Base-by-base conservation (phyloP, 1,140 invertebrate genomes). In the Drosophila serrata region DNA sequence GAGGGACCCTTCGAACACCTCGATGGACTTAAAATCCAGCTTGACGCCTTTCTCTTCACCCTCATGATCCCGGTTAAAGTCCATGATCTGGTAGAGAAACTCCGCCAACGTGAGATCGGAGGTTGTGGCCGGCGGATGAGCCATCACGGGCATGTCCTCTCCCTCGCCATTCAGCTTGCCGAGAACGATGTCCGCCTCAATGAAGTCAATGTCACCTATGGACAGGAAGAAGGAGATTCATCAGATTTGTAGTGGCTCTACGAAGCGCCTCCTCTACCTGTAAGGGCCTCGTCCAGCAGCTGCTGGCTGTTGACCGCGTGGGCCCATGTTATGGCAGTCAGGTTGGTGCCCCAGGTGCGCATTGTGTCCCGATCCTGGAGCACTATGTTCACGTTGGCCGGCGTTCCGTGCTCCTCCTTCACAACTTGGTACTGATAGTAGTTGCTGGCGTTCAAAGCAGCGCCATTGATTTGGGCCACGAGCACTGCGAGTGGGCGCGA, bases 131-230 rank as follows among this genome's bases (percentile, higher is more conserved):
- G 97, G 97, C 22, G 97, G 96, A 93, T 98, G 97, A 6, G 95
- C 97, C 97, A 99, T 98, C 13, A 99, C 95, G 0, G 97, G 97
- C 6, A 96, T 93, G 0, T 86, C 92, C 1, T 93, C 92, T 8
- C 94, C 94, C 6, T 92, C 82, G 12, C 94, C 93, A 75, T 92
- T 90, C 2, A 94, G 67, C 29, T 93, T 93, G 35, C 97, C 97
- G 39, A 97, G 78, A n/a, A 96, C 94, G 13, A 99, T 95, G 92
- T 99, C 97, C 1, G 96, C 97, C 94, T 98, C 97, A 55, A 99
- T 93, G 96, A 99, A 98, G 92, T 96, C 95, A 27, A 96, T 93
- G 39, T 81, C 67, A 57, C 53, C 91, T 92, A 43, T 33, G 0
- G 8, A 13, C 13, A 17, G 31, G 3, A 42, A 40, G 5, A 19